Evolutionary conservation across 2,113 vertebrate species (phyloP).

Genomic region (Paraplagusia blochii): DNA sequence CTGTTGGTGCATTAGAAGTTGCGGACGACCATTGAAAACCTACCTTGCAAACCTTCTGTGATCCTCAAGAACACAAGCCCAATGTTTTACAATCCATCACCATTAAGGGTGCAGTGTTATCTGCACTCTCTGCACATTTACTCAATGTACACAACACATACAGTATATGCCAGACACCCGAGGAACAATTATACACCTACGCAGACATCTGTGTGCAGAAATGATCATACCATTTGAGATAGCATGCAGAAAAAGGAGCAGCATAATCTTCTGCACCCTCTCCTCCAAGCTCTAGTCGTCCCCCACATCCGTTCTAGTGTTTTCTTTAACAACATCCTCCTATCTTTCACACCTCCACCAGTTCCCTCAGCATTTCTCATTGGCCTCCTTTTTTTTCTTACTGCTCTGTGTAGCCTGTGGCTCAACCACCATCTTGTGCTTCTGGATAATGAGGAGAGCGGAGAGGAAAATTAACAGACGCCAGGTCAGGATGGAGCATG

Average conservation of each 20-base stretch:
- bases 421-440: slow-evolving; percentile 58
- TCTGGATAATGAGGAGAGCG: slow-evolving; percentile 52
- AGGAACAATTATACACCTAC: slow-evolving; percentile 54
- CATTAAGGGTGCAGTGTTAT: slow-evolving; percentile 45
- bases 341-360: slow-evolving; percentile 49
- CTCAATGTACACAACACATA: too few relatives aligned
- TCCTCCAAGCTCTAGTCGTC: slow-evolving; percentile 50
- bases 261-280: slow-evolving; percentile 54
- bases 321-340: slow-evolving; percentile 41
- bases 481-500: slow-evolving; percentile 44
- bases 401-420: slow-evolving; percentile 44
- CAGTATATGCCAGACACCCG: slow-evolving; percentile 24
- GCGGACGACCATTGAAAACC: slow-evolving; percentile 58
- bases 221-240: slow-evolving; percentile 35
- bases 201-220: slow-evolving; percentile 49
- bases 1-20: slow-evolving; percentile 55
- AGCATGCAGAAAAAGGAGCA: slow-evolving; percentile 46
- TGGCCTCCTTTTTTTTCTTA: slow-evolving; percentile 54
- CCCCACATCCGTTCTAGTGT: slow-evolving; percentile 45
- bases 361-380: slow-evolving; percentile 35
- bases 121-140: too few relatives aligned
- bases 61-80: slow-evolving; percentile 69
- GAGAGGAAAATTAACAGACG: slow-evolving; percentile 37
- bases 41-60: slow-evolving; percentile 59
- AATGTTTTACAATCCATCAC: slow-evolving; percentile 72